Evolutionary conservation across 2,797 vertebrate species (phyloP).

Genomic region (Trachops cirrhosus): DNA sequence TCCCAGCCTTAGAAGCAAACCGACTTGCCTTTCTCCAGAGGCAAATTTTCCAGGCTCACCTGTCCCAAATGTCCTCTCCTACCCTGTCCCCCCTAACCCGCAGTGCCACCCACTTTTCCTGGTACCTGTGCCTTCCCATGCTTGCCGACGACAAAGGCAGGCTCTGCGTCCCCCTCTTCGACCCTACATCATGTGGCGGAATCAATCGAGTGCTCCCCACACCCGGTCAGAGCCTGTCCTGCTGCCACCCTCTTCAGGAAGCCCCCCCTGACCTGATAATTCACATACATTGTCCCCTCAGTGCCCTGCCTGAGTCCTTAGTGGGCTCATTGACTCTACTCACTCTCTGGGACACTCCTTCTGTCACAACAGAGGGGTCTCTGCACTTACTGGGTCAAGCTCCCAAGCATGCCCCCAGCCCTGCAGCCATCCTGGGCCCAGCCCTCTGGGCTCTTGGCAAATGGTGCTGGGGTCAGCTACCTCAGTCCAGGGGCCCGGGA

Average conservation of each 20-base stretch:
- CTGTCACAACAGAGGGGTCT: background rate
- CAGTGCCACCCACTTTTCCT: no score
- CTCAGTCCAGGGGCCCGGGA: background rate
- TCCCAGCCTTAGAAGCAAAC: background rate
- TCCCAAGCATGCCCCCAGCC: no score
- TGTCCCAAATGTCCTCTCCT: background rate
- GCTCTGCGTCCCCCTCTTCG: background rate
- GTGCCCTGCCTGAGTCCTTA: background rate
- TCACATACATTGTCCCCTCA: background rate
- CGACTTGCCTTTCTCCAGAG: background rate
- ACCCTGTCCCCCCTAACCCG: background rate
- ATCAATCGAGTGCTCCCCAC: background rate
- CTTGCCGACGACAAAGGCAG: background rate
- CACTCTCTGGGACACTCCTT: background rate
- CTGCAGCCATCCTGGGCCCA: background rate
- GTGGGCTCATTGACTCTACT: background rate
- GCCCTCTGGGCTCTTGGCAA: rapidly evolving
- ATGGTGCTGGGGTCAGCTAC: background rate
- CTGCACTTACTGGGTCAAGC: background rate
- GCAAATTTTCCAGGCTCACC: background rate
- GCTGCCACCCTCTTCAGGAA: background rate
- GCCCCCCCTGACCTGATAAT: rapidly evolving
- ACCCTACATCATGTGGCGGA: background rate
- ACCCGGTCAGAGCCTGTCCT: background rate
- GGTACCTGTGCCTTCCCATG: background rate